Base-by-base conservation (phyloP, 1,140 invertebrate species). In the Microplitis mediator region DNA sequence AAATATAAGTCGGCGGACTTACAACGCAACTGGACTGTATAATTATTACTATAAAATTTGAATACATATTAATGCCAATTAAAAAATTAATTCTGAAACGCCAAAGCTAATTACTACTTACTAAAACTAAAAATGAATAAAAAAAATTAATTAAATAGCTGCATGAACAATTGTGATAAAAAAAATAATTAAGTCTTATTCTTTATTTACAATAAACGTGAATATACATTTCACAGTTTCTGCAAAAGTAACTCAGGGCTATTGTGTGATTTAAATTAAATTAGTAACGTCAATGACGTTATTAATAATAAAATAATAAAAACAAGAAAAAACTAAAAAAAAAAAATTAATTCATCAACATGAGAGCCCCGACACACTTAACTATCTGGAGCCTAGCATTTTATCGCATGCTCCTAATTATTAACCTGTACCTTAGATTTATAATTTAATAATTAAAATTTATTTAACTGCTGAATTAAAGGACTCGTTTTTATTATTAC, bases 161-260 rank as follows among this genome's bases (percentile, higher is more conserved):
- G 75, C 75, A 76, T 76, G 75, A 72, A 76, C 72, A 72, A 76
- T 69, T 76, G 35, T n/a, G 31, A 68, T 71, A 54, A 23, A 71
- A 71, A 31, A 23, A 60, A 66, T 8, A 32, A 62, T 4, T 71
- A 62, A 65, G 14, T 13, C 11, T 71, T 56, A 51, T 74, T 60
- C 70, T 64, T 35, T 23, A 31, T 62, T 62, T 35, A 14, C 4
- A 34, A 23, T 3, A 56, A 79, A 72, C 74, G 76, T 80, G 71
- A 74, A 79, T 73, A 79, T 79, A 81, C 80, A 83, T 84, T 84
- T 84, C 81, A 84, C 82, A 84, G 81, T 84, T 84, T 84, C 81
- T 84, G 76, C 71, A 76, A 76, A 45, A 75, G 76, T 76, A 77
- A 62, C 71, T 81, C 76, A 78, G 81, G 80, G 80, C 81, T 83